A percentile compares a stretch with the other conserved stretches of the same genome.
Conservation (phyloP, 1,140 invertebrate species). For the Conus ventricosus region DNA sequence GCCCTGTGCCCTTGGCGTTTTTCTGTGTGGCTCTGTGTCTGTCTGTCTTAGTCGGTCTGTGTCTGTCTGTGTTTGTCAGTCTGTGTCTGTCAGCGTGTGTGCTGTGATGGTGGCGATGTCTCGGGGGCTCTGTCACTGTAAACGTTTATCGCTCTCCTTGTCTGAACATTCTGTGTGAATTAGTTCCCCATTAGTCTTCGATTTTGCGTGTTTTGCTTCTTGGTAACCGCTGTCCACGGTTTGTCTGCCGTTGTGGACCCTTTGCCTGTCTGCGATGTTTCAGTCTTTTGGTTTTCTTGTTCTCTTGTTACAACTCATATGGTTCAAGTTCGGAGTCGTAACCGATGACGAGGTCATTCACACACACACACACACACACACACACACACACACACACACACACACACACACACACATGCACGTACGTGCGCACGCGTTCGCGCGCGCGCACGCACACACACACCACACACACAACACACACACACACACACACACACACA, state of each 20-base stretch:
- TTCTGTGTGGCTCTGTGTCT: neutral
- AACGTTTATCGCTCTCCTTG: too few species aligned
- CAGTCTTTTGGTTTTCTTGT: too few species aligned
- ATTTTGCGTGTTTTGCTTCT: neutral
- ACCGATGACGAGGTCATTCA: too few species aligned
- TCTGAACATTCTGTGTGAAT: neutral
- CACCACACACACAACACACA: neutral
- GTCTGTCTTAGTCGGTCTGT: neutral
- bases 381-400: constrained; percentile 3
- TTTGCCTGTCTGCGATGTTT: neutral
- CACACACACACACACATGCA: neutral
- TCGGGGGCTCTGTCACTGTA: too few species aligned
- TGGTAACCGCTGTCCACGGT: neutral
- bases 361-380: too few species aligned
- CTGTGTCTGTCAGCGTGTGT: neutral
- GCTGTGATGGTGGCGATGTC: too few species aligned
- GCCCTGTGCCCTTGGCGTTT: neutral
- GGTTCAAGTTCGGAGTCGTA: neutral
- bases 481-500: constrained; percentile 6
- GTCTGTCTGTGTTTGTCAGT: neutral
- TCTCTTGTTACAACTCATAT: too few species aligned
- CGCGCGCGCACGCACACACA: too few species aligned
- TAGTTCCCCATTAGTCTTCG: neutral
- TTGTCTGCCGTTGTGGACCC: neutral
- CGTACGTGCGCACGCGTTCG: too few species aligned